Evolutionary conservation across 2,888 invertebrate genomes (phyloP), one percentile per base, ranked within the genome.

Genomic region (Danaus chrysippus): DNA sequence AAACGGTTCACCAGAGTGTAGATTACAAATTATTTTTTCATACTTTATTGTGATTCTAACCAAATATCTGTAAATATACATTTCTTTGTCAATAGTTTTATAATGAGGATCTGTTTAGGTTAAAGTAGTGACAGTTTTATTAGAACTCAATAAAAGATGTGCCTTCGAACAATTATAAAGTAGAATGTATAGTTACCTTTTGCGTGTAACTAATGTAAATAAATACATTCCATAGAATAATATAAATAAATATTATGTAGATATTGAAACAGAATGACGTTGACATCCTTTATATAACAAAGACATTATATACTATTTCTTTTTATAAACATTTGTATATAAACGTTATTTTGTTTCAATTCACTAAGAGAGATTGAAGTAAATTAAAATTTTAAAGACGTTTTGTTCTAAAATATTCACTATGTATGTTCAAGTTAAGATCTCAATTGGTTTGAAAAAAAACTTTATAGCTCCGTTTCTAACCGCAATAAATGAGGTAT

Each of bases 1-100:
- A 66, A 63, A 62, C 64, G 63, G 72, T 70, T 73, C 72, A 66
- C 65, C 66, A 78, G 78, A 80, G 80, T 82, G 77, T 86, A 86
- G 82, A 77, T 78, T 76, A 71, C 76, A 74, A 76, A 54, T 79
- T 81, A 83, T 84, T 83, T 86, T 86, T 85, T 84, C 83, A 82
- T 87, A 86, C 79, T 77, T 84, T 82, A 79, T 85, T 87, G 90
- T 90, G 89, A 90, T 90, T 86, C 83, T 79, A 87, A 88, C 87
- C 88, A 87, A 89, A 89, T 88, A 87, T 77, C 65, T 72, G 69
- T 72, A 71, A 67, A 70, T 71, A 70, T 63, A 54, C 54, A 62
- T 55, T 58, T 65, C 65, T 59, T 41, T 17, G 53, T 59, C 53
- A 55, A 64, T 54, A 56, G 10, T 59, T 64, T 65, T 61, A 58